A percentile compares a stretch with the other conserved stretches of the same genome.
Evolutionary conservation across 2,888 invertebrate genomes (phyloP).

Genomic region (Leptopterna dolabrata): DNA sequence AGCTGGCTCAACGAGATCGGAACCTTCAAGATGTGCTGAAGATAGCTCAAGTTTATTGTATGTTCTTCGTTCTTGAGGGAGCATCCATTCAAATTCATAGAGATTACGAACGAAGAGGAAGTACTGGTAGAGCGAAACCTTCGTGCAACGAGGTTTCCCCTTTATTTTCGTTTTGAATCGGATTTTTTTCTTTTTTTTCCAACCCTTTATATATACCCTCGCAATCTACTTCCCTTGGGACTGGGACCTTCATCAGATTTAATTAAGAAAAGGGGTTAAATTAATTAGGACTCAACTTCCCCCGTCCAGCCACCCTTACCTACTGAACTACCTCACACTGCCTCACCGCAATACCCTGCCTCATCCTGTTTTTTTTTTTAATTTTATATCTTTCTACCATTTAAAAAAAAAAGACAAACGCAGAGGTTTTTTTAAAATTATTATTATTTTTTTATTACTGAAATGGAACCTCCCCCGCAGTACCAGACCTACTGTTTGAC

Average conservation of each 20-base stretch:
- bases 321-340: background rate
- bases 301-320: background rate
- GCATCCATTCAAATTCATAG: too few relatives aligned
- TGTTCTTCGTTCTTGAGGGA: too few relatives aligned
- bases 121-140: background rate
- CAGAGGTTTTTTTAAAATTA: background rate
- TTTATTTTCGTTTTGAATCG: background rate
- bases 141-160: background rate
- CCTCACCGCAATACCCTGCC: background rate
- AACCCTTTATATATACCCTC: background rate
- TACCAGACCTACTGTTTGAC: background rate
- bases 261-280: slow-evolving; percentile 23
- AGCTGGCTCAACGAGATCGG: too few relatives aligned
- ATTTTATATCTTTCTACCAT: background rate
- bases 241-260: background rate
- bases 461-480: too few relatives aligned
- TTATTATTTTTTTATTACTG: too few relatives aligned
- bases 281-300: background rate
- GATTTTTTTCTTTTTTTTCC: background rate
- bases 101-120: too few relatives aligned
- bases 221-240: background rate
- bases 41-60: too few relatives aligned
- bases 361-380: background rate
- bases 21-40: too few relatives aligned
- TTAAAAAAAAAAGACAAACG: background rate